These are phyloP conservation scores for Oryzias woworae DNA, from an alignment of 2,113 vertebrate species.

Conservation along the genomic window DNA sequence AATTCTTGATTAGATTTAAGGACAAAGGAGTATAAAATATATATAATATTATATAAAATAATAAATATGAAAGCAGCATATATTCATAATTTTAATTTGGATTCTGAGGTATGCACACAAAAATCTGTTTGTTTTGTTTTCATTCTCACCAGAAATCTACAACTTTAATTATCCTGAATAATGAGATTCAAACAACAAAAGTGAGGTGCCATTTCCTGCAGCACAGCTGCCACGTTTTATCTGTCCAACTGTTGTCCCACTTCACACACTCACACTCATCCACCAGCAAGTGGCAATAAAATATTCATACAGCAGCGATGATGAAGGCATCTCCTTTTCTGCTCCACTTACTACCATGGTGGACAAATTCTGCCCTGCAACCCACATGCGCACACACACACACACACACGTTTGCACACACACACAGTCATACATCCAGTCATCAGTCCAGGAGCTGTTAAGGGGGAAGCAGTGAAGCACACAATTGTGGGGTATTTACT, in stretches of 20 bases:
- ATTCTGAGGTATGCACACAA: no score
- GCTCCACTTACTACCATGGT: conserved; percentile 63
- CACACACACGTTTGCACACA: background rate
- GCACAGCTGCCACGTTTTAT: conserved; percentile 14
- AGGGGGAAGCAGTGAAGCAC: conserved; percentile 41
- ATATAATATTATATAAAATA: no score
- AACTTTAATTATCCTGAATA: conserved; percentile 1
- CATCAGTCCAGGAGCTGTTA: conserved; percentile 25
- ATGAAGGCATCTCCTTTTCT: conserved; percentile 62
- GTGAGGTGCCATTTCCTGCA: conserved; percentile 14
- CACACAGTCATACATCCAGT: conserved; percentile 6
- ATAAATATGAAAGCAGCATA: background rate
- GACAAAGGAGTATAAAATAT: no score
- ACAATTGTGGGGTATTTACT: conserved; percentile 55
- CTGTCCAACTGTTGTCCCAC: conserved; percentile 14
- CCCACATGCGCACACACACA: conserved; percentile 19
- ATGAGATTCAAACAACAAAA: background rate
- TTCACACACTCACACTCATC: conserved; percentile 5
- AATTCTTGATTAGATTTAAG: no score
- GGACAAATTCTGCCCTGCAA: conserved; percentile 46
- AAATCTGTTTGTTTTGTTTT: no score
- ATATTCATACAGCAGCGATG: conserved; percentile 57
- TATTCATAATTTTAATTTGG: background rate
- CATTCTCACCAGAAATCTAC: background rate
- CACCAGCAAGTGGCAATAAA: conserved; percentile 51